Evolutionary conservation across 64 coral and sea anemone genomes (phyloP), one percentile per base, ranked within the genome.

Genomic region (Porites lutea): DNA sequence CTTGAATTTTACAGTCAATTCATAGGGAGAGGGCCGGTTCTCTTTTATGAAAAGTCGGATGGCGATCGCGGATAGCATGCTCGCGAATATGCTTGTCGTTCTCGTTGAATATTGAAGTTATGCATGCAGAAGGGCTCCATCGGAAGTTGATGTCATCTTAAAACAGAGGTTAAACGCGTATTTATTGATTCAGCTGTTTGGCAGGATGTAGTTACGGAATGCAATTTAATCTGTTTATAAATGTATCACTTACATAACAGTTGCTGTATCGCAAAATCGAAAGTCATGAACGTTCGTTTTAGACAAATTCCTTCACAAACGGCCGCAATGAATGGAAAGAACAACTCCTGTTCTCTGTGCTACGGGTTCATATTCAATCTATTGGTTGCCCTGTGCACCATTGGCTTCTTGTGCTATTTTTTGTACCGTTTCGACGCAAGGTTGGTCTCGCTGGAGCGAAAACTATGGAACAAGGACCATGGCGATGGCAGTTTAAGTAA

Each of bases 331-430:
- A 3, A 64, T 21, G 64, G 46, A 7, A 83, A 83, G 68, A 20
- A 23, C 16, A 49, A 66, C 45, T 20, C 44, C 62, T 18, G 8
- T 6, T 67, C 81, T 15, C 48, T 50, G 47, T 67, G 63, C 18
- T 83, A 68, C 11, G 81, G 81, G 0, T 83, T 83, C 48, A 65
- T 83, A 44, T 83, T 83, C 62, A 83, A 83, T 50, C 19, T 83
- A 6, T 51, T 83, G 81, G 81, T 83, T 49, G 81, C 81, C 18
- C 62, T 83, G 2, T 83, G 81, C 81, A 83, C 81, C 9, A 47
- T 83, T 51, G 81, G 61, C 14, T 83, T 83, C 47, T 20, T 83
- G 63, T 83, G 81, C 52, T 83, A 83, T 47, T 68, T 83, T 52
- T 67, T 68, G 8, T 67, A 83, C 44, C 81, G 81, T 47, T 69